Conservation (phyloP, 2,888 invertebrate genomes). For the Entomobrya multifasciata region DNA sequence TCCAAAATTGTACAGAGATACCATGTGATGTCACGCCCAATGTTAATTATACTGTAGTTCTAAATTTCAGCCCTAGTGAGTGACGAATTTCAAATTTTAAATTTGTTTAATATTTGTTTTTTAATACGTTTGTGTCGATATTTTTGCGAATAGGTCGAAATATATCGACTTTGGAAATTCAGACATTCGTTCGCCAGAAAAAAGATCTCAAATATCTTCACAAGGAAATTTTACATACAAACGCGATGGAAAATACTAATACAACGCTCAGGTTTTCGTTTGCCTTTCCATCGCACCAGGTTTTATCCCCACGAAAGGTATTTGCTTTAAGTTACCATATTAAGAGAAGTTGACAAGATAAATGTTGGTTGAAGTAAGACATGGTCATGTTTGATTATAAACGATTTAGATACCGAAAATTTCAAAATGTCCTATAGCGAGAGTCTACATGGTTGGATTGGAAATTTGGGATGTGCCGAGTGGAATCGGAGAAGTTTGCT, state of each 20-base stretch:
- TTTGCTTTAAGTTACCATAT: too few species aligned
- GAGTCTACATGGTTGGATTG: constrained; percentile 34
- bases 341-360: too few species aligned
- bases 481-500: constrained; percentile 60
- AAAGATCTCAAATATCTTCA: constrained; percentile 50
- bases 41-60: constrained; percentile 39
- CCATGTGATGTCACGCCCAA: constrained; percentile 48
- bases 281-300: constrained; percentile 34
- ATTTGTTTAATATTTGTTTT: not conserved
- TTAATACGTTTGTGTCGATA: too few species aligned
- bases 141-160: constrained; percentile 51
- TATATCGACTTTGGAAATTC: constrained; percentile 42
- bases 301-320: constrained; percentile 21
- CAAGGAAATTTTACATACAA: constrained; percentile 17
- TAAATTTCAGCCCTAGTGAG: constrained; percentile 50
- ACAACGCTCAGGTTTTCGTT: constrained; percentile 52
- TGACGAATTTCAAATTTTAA: not conserved
- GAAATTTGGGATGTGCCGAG: constrained; percentile 59
- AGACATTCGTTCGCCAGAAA: constrained; percentile 39
- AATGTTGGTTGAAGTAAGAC: not conserved
- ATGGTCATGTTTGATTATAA: not conserved
- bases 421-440: not conserved
- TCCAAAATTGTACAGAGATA: constrained; percentile 49
- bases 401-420: too few species aligned
- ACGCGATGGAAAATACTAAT: not conserved